Evolutionary conservation across 2,888 invertebrate genomes (phyloP), one percentile per base, ranked within the genome.

Genomic region (Antheraea yamamai): DNA sequence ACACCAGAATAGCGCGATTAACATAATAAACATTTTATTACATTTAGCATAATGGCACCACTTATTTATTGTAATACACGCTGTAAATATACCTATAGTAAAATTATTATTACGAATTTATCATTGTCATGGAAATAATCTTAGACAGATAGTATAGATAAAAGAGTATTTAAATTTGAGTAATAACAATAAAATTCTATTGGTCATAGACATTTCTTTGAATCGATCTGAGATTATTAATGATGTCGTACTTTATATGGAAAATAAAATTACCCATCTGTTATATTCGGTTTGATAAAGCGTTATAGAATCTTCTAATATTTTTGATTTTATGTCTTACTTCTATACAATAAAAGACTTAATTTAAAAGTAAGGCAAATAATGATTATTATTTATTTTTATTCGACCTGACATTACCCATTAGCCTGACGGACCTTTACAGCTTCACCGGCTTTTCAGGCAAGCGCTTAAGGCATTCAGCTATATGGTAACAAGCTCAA

Each of bases 31-130:
- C 76, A 73, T 73, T 73, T 73, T 70, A 75, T 75, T 68, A 73
- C n/a, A 58, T 55, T 68, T 81, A 81, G 81, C 80, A 82, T 81
- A 84, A 85, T 83, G 81, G 80, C 80, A 80, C 79, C 78, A 80
- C 78, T 81, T 81, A 82, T 83, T 87, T 85, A 87, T 86, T 84
- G 82, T 82, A 75, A 78, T 82, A 83, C 81, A 80, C 77, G 78
- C 80, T 81, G 79, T 86, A 85, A 85, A 84, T 83, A 76, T 77
- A 77, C 77, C 73, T 77, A 79, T 78, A 71, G 75, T 78, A 79
- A 78, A 76, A 80, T 79, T 82, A 82, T 84, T 83, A 84, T 87
- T 85, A 78, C 77, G 77, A 82, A 83, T 79, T 83, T 87, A 79
- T 39, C 64, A 66, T 66, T 66, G 64, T 66, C 26, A 66, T 66